These are phyloP conservation scores for Chaetops frenatus DNA, from an alignment of 2,113 vertebrate species.

Conservation along the genomic window DNA sequence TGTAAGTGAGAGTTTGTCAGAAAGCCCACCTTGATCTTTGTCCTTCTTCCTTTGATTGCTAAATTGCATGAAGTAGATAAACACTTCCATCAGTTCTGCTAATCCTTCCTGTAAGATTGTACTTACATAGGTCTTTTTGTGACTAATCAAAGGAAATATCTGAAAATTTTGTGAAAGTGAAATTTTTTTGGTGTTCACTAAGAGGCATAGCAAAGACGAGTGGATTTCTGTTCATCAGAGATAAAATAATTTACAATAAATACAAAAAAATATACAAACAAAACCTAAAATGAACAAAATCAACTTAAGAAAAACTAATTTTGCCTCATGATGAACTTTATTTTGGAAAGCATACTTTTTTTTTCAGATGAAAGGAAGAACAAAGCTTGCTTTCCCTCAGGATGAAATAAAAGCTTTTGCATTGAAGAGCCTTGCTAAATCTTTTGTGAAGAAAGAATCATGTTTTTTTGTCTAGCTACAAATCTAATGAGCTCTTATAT, in stretches of 20 bases:
- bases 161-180: background rate
- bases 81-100: background rate
- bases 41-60: background rate
- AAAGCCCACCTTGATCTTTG: background rate
- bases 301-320: background rate
- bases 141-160: background rate
- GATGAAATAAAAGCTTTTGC: background rate
- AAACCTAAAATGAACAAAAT: background rate
- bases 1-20: background rate
- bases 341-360: background rate
- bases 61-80: background rate
- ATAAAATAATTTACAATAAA: constrained; percentile 21
- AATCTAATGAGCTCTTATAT: background rate
- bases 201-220: background rate
- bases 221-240: background rate
- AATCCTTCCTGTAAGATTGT: background rate
- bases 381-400: background rate
- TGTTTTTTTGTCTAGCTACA: background rate
- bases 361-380: constrained; percentile 39
- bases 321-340: background rate
- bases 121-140: background rate
- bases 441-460: background rate
- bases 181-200: background rate
- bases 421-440: background rate
- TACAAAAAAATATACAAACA: background rate